Conservation (phyloP, 1,140 invertebrate species). For the Panagrolaimus sp. region DNA sequence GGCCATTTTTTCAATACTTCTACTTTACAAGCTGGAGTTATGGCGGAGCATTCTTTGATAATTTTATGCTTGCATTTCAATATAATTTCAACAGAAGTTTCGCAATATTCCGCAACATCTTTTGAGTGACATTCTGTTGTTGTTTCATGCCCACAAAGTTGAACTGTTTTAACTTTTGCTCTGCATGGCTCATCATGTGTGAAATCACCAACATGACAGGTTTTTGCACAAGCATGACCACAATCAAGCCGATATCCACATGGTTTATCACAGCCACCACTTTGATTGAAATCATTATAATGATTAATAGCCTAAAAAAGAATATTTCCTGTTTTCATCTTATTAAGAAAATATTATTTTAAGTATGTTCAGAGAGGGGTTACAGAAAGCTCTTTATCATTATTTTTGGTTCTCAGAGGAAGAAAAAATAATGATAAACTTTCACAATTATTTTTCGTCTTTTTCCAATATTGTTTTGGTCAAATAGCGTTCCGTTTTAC, state of each 20-base stretch:
- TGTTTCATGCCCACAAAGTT: constrained; percentile 20
- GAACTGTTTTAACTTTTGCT: constrained; percentile 14
- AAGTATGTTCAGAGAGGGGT: too few relatives aligned
- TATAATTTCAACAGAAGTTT: constrained; percentile 8
- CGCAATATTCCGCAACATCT: constrained; percentile 10
- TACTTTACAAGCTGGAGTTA: too few relatives aligned
- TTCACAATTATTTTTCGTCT: too few relatives aligned
- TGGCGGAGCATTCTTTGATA: too few relatives aligned
- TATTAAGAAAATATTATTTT: too few relatives aligned
- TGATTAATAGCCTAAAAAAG: constrained; percentile 23
- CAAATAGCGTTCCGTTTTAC: neutral
- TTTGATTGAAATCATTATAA: constrained; percentile 8
- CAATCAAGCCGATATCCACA: constrained; percentile 17
- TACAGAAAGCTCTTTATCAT: too few relatives aligned
- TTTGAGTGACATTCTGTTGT: constrained; percentile 2
- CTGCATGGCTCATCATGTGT: constrained; percentile 22
- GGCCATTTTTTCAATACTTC: too few relatives aligned
- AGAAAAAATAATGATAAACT: too few relatives aligned
- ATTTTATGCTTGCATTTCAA: constrained; percentile 11
- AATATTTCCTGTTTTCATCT: constrained; percentile 23
- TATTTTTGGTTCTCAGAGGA: too few relatives aligned
- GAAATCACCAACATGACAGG: neutral
- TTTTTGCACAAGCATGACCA: constrained; percentile 31
- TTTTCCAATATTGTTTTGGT: too few relatives aligned
- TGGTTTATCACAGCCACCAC: constrained; percentile 20